Conservation (phyloP, 2,888 invertebrate species). For the Laspeyria flexula region DNA sequence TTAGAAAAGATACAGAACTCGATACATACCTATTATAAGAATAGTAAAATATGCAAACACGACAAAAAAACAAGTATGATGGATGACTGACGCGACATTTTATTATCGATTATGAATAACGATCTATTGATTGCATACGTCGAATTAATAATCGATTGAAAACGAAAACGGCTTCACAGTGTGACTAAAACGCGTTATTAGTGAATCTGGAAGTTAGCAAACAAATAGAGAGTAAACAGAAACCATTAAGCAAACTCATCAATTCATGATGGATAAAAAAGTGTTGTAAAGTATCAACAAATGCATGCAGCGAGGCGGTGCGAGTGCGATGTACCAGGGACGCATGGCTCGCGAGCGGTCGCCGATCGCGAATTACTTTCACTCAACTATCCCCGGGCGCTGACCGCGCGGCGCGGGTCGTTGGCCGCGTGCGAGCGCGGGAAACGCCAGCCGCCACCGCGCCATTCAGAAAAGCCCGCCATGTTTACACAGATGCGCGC, state of each 20-base stretch:
- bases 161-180: background rate
- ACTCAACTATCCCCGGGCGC: constrained; percentile 83
- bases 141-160: background rate
- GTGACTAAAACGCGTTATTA: background rate
- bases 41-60: constrained; percentile 12
- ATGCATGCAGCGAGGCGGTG: constrained; percentile 32
- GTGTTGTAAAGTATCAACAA: constrained; percentile 32
- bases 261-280: constrained; percentile 35
- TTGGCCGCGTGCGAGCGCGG: constrained; percentile 77
- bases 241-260: constrained; percentile 30
- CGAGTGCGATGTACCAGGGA: constrained; percentile 61
- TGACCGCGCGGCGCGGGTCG: constrained; percentile 80
- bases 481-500: constrained; percentile 85
- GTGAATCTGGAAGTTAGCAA: constrained; percentile 2
- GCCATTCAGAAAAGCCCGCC: constrained; percentile 84
- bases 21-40: constrained; percentile 13
- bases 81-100: background rate
- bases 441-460: constrained; percentile 72
- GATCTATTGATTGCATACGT: background rate
- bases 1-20: constrained; percentile 25
- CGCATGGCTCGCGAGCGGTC: constrained; percentile 77
- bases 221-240: constrained; percentile 17
- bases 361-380: constrained; percentile 84
- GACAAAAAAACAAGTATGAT: constrained; percentile 11
- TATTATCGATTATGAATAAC: constrained; percentile 2